phyloP scores from a whole-genome alignment of 2,797 vertebrate genomes.

The Myripristis jacobus region DNA sequence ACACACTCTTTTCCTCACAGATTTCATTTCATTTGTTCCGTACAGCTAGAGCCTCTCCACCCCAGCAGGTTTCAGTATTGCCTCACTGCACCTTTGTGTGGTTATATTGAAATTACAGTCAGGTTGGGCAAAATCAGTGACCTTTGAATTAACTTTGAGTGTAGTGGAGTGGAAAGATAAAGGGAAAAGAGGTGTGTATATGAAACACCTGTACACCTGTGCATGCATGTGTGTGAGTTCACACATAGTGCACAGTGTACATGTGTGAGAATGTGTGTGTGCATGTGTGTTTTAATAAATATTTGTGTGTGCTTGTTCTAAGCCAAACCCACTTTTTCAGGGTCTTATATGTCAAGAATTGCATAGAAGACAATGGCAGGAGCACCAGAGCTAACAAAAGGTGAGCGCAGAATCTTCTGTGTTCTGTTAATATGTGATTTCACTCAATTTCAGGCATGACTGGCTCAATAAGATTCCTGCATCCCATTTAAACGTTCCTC shows the following conservation, averaged over 20 bases:
- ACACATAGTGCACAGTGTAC: neutral
- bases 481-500: conserved; percentile 81
- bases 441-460: conserved; percentile 85
- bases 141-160: conserved; percentile 48
- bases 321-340: conserved; percentile 25
- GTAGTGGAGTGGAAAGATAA: conserved; percentile 17
- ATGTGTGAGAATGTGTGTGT: conserved; percentile 6
- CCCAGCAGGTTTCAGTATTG: conserved; percentile 30
- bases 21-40: conserved; percentile 38
- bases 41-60: conserved; percentile 40
- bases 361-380: conserved; percentile 52
- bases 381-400: conserved; percentile 64
- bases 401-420: conserved; percentile 67
- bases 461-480: conserved; percentile 78
- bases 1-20: neutral
- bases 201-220: neutral
- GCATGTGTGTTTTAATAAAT: neutral
- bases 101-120: conserved; percentile 43
- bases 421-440: conserved; percentile 80
- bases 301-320: conserved; percentile 1
- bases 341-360: conserved; percentile 15
- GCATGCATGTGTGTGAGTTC: neutral
- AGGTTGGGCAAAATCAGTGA: conserved; percentile 56
- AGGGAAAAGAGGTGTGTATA: neutral
- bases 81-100: conserved; percentile 45